Conservation (phyloP, 2,888 invertebrate genomes). For the Idaea biselata region DNA sequence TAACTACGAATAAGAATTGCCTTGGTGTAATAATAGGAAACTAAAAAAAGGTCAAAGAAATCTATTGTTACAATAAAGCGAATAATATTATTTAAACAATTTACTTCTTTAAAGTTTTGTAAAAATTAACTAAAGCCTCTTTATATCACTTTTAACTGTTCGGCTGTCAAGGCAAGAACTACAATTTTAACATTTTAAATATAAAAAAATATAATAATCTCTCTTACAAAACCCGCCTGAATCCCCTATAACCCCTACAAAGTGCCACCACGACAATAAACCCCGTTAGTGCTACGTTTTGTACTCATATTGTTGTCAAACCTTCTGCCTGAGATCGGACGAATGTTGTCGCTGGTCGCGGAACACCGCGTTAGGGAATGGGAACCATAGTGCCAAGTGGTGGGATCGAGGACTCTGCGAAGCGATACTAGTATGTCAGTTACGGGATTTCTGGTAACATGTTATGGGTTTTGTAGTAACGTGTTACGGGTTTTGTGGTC, state of each 20-base stretch:
- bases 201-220: not conserved
- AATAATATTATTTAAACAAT: not conserved
- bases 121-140: not conserved
- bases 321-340: conserved; percentile 74
- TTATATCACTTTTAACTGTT: not conserved
- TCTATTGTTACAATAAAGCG: no score
- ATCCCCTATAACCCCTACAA: conserved; percentile 23
- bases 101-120: not conserved
- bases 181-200: not conserved
- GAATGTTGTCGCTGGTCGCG: conserved; percentile 74
- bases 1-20: no score
- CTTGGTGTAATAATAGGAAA: no score
- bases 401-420: conserved; percentile 81
- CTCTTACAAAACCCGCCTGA: conserved; percentile 21
- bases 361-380: conserved; percentile 82
- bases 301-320: conserved; percentile 45
- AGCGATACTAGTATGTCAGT: conserved; percentile 34
- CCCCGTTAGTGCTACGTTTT: conserved; percentile 34
- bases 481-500: not conserved
- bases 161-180: no score
- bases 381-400: conserved; percentile 82
- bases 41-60: no score
- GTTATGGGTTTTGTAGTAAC: not conserved
- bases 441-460: not conserved
- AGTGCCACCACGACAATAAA: conserved; percentile 48